Base-by-base conservation (phyloP, 2,888 invertebrate species). In the Phyllotreta striolata region DNA sequence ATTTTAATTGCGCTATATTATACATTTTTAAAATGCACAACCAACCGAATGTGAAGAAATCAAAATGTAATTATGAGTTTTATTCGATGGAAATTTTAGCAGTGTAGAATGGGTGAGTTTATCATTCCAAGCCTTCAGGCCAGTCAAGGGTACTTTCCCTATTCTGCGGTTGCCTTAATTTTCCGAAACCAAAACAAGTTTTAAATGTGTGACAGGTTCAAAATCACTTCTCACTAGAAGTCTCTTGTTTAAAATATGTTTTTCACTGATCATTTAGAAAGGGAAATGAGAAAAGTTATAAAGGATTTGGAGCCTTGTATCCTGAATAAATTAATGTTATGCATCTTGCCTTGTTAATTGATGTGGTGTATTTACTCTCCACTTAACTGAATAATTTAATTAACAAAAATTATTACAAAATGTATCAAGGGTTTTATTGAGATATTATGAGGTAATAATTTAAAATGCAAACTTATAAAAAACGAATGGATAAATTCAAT, bases 241-340 rank as follows among this genome's bases (percentile, higher is more conserved):
- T 37, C 34, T 7, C 37, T 57, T 57, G 57, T 57, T 46, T 47
- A 46, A 46, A 57, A 57, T 47, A 57, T 46, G 46, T 47, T 57
- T 49, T 57, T 39, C 38, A 47, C 24, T 14, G 46, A 57, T 57
- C 14, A 57, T 39, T 39, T 57, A 44, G 24, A 13, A 13, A 38
- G 39, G 57, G 57, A 57, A 57, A 57, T 57, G 57, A 38, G 57
- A 57, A 57, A 57, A 57, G 57, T 57, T 57, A 47, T 46, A 57
- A 38, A 57, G 38, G 46, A 57, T 38, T 24, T 57, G 8, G 35
- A 47, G 57, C n/a, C 14, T 6, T 35, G 10, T 37, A 24, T 39
- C 38, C 40, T 46, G 34, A 57, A 46, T 57, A 38, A 38, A 47
- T 47, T 38, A 57, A 46, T 38, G 13, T 43, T 24, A 55, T 55